These are phyloP conservation scores for Macrocentrus cingulum DNA, from an alignment of 1,140 invertebrate species.

Conservation along the genomic window DNA sequence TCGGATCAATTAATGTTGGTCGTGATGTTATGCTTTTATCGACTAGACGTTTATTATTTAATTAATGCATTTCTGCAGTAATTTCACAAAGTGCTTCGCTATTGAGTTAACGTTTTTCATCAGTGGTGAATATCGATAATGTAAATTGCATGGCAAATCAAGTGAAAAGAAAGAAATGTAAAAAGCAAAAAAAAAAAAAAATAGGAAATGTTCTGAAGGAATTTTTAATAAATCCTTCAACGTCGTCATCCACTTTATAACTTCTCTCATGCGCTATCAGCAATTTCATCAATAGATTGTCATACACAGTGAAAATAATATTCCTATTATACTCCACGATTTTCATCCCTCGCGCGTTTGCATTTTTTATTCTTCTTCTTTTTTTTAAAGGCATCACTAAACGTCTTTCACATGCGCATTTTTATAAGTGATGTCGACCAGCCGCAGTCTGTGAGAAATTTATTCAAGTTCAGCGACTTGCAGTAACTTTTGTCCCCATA, in stretches of 20 bases:
- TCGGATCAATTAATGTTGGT: no score
- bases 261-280: neutral
- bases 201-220: neutral
- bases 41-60: no score
- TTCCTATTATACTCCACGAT: neutral
- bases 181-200: no score
- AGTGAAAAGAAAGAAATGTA: neutral
- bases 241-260: neutral
- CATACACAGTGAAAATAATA: neutral
- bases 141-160: slow-evolving; percentile 2
- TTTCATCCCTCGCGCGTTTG: no score
- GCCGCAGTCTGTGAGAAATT: no score
- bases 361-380: no score
- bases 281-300: slow-evolving; percentile 3
- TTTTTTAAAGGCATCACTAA: no score
- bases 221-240: slow-evolving; percentile 7
- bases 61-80: neutral
- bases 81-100: neutral
- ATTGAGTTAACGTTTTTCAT: neutral
- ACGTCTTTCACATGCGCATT: no score
- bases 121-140: neutral
- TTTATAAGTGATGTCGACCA: no score
- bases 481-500: no score
- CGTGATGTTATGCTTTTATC: no score
- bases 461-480: no score